Conservation (phyloP, 2,113 vertebrate species). For the Todiramphus saurophagus region DNA sequence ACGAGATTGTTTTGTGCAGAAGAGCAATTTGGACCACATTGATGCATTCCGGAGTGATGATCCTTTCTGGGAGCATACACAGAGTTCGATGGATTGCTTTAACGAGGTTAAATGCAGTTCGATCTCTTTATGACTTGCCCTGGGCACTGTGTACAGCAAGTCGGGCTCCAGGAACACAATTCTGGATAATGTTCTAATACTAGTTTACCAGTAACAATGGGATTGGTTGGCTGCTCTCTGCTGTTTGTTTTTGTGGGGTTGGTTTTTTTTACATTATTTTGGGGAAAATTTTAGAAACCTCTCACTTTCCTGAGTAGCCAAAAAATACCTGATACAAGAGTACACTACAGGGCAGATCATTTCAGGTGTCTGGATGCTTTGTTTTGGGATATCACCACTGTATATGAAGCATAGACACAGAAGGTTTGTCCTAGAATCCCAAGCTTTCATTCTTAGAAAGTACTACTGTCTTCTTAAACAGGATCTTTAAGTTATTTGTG, state of each 20-base stretch:
- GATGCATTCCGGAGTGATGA: background rate
- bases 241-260: background rate
- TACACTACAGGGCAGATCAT: background rate
- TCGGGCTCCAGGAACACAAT: background rate
- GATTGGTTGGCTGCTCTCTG: background rate
- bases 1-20: background rate
- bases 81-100: slow-evolving; percentile 27
- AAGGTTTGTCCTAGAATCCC: background rate
- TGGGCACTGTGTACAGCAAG: background rate
- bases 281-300: background rate
- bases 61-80: background rate
- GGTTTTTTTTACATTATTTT: background rate
- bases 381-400: background rate
- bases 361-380: background rate
- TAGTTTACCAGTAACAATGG: background rate
- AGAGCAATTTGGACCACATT: accelerated
- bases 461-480: background rate
- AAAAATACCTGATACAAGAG: background rate
- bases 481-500: background rate
- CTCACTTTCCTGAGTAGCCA: background rate
- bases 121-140: background rate
- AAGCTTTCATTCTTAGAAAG: background rate
- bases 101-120: slow-evolving; percentile 50
- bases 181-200: background rate
- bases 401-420: background rate